Percentiles rank a stretch among this genome's conserved stretches.
phyloP scores from a whole-genome alignment of 2,888 invertebrate species.

The Ctenicera cuprea region DNA sequence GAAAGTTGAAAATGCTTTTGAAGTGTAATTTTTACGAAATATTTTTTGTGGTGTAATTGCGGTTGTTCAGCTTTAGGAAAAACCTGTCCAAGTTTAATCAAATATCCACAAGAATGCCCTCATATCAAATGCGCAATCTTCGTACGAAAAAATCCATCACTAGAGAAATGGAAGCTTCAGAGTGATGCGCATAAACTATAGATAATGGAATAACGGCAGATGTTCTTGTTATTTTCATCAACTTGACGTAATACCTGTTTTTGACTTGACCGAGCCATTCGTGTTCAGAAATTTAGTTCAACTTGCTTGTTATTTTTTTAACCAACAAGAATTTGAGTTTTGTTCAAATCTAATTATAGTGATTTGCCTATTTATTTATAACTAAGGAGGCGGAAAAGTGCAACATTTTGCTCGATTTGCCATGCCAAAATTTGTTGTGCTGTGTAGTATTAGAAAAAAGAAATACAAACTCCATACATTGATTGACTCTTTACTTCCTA shows the following conservation, averaged over 20 bases:
- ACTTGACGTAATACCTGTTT: constrained; percentile 51
- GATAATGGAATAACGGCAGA: constrained; percentile 29
- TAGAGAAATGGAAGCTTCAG: not conserved
- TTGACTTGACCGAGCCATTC: constrained; percentile 32
- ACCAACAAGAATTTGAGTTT: constrained; percentile 9
- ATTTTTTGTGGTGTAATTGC: too few species aligned
- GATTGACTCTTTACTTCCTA: too few species aligned
- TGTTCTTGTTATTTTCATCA: constrained; percentile 34
- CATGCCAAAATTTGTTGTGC: not conserved
- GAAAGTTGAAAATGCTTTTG: too few species aligned
- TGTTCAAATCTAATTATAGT: constrained; percentile 30
- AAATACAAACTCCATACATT: too few species aligned
- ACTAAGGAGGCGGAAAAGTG: not conserved
- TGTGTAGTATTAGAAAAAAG: too few species aligned
- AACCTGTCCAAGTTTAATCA: too few species aligned
- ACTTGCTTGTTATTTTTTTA: constrained; percentile 22
- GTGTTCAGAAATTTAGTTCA: constrained; percentile 5
- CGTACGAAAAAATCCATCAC: not conserved
- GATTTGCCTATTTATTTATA: constrained; percentile 11
- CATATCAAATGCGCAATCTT: too few species aligned
- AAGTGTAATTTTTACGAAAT: too few species aligned
- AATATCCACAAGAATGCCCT: too few species aligned
- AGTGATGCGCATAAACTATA: not conserved
- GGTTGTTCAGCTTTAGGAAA: too few species aligned
- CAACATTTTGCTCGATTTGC: not conserved